Base-by-base conservation (phyloP, 2,888 invertebrate species). In the Criorhina ranunculi region DNA sequence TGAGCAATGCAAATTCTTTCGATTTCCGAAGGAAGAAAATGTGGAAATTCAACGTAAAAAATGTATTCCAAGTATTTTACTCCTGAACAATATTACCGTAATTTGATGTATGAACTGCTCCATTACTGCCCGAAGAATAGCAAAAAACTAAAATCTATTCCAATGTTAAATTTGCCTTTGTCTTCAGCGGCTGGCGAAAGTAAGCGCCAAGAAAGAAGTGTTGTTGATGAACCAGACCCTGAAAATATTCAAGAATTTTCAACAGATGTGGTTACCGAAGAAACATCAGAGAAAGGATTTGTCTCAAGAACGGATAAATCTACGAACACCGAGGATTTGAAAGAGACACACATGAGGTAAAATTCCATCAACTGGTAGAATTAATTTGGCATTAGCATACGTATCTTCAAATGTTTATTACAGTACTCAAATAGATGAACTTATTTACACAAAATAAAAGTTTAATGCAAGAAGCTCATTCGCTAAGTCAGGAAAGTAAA, bases 381-480 rank as follows among this genome's bases (percentile, higher is more conserved):
- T 40, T 40, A n/a, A 5, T n/a, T n/a, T 24, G 24, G 24, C 4
- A 24, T 3, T 24, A 24, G 24, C 24, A 3, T 24, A 4, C 24
- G 4, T 24, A 24, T 24, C n/a, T n/a, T n/a, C n/a, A n/a, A n/a
- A n/a, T n/a, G n/a, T n/a, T n/a, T n/a, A 40, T 40, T 40, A 40
- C 40, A 40, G 40, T n/a, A 40, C 40, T n/a, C 40, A 40, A 55
- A 55, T 55, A 33, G 53, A 33, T 55, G 53, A 55, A 12, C 31
- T 55, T 7, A 55, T 55, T 55, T n/a, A 7, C 31, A 55, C 53
- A 55, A 55, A 55, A 55, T 33, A 31, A 55, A 15, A 55, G 33
- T 35, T 12, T 55, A 15, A 55, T 55, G 12, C 5, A 33, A 55
- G 35, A 55, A 55, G 53, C 33, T 33, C 12, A 33, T 17, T 37